These are phyloP conservation scores for Caenorhabditis becei DNA, from an alignment of 2,888 invertebrate species.

Conservation along the genomic window DNA sequence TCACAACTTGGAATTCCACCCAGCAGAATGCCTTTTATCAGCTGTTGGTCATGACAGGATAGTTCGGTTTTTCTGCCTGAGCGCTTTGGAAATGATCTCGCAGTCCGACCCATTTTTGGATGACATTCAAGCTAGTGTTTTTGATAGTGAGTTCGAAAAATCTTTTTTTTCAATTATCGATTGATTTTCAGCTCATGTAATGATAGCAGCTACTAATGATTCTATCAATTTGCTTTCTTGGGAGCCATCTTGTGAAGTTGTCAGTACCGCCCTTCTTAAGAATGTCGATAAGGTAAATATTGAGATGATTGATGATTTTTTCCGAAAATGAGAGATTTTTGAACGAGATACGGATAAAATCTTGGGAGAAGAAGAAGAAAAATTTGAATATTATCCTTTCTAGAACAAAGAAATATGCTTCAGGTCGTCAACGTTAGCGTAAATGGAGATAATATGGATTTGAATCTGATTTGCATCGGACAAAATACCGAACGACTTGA, in stretches of 20 bases:
- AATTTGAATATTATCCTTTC: not conserved
- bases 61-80: conserved; percentile 61
- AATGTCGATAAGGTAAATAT: conserved; percentile 50
- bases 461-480: conserved; percentile 61
- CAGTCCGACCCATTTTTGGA: conserved; percentile 62
- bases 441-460: conserved; percentile 49
- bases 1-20: conserved; percentile 53
- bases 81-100: conserved; percentile 57
- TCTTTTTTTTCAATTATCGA: not conserved
- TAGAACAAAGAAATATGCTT: not conserved
- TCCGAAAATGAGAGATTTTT: conserved; percentile 1
- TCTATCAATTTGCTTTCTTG: conserved; percentile 61
- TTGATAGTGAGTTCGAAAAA: conserved; percentile 47
- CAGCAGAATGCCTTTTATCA: conserved; percentile 54
- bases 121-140: conserved; percentile 59
- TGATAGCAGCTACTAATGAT: conserved; percentile 62
- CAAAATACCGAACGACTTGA: conserved; percentile 61
- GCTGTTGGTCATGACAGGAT: conserved; percentile 62
- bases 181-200: conserved; percentile 51
- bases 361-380: not conserved
- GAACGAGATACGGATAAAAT: conserved; percentile 2
- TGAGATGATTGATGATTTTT: conserved; percentile 20
- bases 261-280: conserved; percentile 57
- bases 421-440: conserved; percentile 62
- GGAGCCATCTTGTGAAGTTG: conserved; percentile 61